Base-by-base conservation (phyloP, 1,140 invertebrate genomes). In the Palaemon carinicauda region DNA sequence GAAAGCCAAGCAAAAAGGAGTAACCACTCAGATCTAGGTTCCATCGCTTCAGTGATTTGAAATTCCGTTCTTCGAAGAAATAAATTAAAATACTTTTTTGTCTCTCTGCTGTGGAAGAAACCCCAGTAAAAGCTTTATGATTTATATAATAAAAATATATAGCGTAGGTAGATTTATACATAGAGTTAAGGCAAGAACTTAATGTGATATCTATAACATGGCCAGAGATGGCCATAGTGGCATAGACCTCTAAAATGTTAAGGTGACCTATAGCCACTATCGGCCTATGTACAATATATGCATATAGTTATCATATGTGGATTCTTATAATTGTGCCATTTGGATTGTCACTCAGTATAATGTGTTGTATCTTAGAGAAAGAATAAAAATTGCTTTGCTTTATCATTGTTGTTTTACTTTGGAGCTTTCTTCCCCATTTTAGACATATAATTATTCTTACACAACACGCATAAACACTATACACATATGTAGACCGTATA, bases 61-160 rank as follows among this genome's bases (percentile, higher is more conserved):
- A 27, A 15, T 0, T 27, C 24, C 15, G n/a, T 69, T 69, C 15
- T 21, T 69, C 21, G 21, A 65, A 65, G 21, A 19, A 19, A 27
- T n/a, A 21, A 29, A 14, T 5, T 19, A 24, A 21, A 27, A 27
- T 15, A 9, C n/a, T 69, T 27, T 17, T 69, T 29, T 24, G 15
- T 53, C 17, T 52, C 27, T 79, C 21, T 54, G 29, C n/a, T 51
- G 29, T 79, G 24, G 77, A 24, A 79, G 21, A 24, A 79, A 14
- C 15, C 77, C 77, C 77, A 79, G 77, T 54, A 79, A 79, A 77
- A 79, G 77, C 77, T 79, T 79, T 79, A 79, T 79, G 50, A 56
- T 79, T 53, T 79, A 52, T 79, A 79, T 79, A 31, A 56, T 79
- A 54, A 54, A 79, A 79, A 53, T 79, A 79, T 79, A 54, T 79